phyloP scores from a whole-genome alignment of 2,888 invertebrate genomes.

The Spicauda simplicius region DNA sequence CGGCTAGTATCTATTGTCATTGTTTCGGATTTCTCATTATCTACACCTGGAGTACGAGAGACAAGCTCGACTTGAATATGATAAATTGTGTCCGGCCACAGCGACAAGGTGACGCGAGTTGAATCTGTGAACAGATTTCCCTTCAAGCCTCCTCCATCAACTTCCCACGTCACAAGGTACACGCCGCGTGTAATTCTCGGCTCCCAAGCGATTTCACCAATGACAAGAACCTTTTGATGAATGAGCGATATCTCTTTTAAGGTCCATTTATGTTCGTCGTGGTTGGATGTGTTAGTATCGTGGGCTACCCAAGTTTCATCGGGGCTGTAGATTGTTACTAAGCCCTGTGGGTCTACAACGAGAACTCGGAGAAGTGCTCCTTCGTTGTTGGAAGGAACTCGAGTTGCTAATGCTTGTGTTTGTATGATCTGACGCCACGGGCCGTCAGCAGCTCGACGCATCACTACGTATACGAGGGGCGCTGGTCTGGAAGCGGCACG shows the following conservation, averaged over 20 bases:
- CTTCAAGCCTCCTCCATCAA: constrained; percentile 91
- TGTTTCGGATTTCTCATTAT: constrained; percentile 86
- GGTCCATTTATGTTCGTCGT: constrained; percentile 84
- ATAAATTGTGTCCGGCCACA: constrained; percentile 93
- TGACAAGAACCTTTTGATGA: constrained; percentile 89
- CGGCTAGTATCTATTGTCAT: constrained; percentile 87
- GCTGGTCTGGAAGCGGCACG: constrained; percentile 83
- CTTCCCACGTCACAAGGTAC: constrained; percentile 93
- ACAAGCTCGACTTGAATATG: constrained; percentile 91
- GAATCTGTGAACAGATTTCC: constrained; percentile 93
- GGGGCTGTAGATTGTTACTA: constrained; percentile 89
- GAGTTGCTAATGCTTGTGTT: constrained; percentile 86
- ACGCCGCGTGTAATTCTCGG: constrained; percentile 87
- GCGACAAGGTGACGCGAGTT: constrained; percentile 90
- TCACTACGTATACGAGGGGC: constrained; percentile 88
- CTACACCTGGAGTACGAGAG: constrained; percentile 85
- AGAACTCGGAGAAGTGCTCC: constrained; percentile 88
- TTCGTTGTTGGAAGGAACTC: constrained; percentile 87
- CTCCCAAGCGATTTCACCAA: constrained; percentile 90
- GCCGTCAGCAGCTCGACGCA: constrained; percentile 86
- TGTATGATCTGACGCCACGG: constrained; percentile 88
- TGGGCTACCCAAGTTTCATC: constrained; percentile 86
- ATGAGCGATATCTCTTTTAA: constrained; percentile 88
- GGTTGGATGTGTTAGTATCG: constrained; percentile 78
- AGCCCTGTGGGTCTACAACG: constrained; percentile 88